A percentile compares a stretch with the other conserved stretches of the same genome.
These are phyloP conservation scores for Suncus etruscus DNA, from an alignment of 2,113 vertebrate species.

Conservation along the genomic window DNA sequence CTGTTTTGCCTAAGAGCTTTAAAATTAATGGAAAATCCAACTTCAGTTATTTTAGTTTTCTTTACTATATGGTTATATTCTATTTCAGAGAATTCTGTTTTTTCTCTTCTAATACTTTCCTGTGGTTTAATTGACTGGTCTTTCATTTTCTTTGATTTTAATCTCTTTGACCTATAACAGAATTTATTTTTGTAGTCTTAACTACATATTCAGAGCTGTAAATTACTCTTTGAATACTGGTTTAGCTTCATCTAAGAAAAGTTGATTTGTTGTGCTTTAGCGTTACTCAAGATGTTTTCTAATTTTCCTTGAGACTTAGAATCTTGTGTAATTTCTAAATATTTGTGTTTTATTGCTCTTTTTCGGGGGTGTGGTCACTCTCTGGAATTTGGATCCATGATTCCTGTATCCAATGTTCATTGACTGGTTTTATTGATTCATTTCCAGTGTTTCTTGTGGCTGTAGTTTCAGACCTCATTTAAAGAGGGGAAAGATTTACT, in stretches of 20 bases:
- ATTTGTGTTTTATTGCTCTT: neutral
- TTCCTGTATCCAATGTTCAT: neutral
- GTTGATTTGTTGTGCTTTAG: conserved; percentile 16
- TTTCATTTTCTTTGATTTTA: neutral
- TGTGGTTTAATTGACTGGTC: neutral
- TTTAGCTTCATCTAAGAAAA: conserved; percentile 7
- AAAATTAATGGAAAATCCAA: neutral
- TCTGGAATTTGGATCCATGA: neutral
- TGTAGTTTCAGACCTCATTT: neutral
- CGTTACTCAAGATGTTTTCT: conserved; percentile 34
- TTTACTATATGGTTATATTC: neutral
- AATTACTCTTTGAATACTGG: neutral
- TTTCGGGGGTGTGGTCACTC: neutral
- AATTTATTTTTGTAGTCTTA: conserved; percentile 20
- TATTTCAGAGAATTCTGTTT: neutral
- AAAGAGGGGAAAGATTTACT: neutral
- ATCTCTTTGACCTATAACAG: neutral
- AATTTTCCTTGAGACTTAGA: neutral
- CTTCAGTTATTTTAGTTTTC: conserved; percentile 12
- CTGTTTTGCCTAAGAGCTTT: conserved; percentile 12
- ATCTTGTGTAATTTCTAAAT: neutral
- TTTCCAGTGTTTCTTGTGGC: conserved; percentile 20
- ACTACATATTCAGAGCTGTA: conserved; percentile 2
- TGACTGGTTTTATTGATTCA: conserved; percentile 12
- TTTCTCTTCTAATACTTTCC: neutral